Evolutionary conservation across 2,797 vertebrate species (phyloP).

Genomic region (Aulostomus chinensis): DNA sequence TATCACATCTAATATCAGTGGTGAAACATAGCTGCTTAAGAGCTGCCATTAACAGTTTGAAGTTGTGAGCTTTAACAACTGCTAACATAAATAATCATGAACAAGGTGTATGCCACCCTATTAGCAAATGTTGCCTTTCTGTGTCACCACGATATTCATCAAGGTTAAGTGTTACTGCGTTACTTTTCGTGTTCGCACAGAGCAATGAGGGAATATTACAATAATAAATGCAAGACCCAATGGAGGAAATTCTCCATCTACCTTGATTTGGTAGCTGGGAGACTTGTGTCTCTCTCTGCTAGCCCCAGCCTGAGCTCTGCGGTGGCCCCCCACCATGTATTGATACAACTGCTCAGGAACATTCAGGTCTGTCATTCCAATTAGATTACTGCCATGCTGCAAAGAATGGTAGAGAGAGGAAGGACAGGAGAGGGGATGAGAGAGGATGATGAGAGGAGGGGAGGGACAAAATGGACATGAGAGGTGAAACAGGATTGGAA

Average conservation of each 20-base stretch:
- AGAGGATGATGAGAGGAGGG: neutral
- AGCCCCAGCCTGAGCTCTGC: conserved; percentile 88
- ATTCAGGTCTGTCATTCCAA: conserved; percentile 97
- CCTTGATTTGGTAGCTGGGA: conserved; percentile 98
- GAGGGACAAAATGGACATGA: neutral
- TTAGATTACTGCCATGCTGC: conserved; percentile 96
- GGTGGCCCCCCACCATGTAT: conserved; percentile 98
- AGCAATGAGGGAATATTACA: too few relatives aligned
- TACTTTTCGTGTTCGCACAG: too few relatives aligned
- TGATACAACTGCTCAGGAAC: conserved; percentile 98
- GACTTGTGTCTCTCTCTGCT: conserved; percentile 97
- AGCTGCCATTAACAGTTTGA: too few relatives aligned
- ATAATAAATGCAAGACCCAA: too few relatives aligned
- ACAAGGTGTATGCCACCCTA: too few relatives aligned
- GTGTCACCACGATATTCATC: too few relatives aligned
- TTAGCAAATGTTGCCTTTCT: too few relatives aligned
- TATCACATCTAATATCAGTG: too few relatives aligned
- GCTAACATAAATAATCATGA: too few relatives aligned
- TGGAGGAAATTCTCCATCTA: conserved; percentile 38
- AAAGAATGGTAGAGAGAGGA: neutral
- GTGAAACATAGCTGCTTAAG: too few relatives aligned
- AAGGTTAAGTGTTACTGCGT: too few relatives aligned
- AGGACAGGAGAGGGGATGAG: neutral
- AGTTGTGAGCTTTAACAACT: too few relatives aligned
- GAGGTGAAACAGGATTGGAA: neutral